Percentiles rank a stretch among this genome's conserved stretches.
These are phyloP conservation scores for Petrolisthes manimaculis DNA, from an alignment of 2,888 invertebrate species.

Conservation along the genomic window DNA sequence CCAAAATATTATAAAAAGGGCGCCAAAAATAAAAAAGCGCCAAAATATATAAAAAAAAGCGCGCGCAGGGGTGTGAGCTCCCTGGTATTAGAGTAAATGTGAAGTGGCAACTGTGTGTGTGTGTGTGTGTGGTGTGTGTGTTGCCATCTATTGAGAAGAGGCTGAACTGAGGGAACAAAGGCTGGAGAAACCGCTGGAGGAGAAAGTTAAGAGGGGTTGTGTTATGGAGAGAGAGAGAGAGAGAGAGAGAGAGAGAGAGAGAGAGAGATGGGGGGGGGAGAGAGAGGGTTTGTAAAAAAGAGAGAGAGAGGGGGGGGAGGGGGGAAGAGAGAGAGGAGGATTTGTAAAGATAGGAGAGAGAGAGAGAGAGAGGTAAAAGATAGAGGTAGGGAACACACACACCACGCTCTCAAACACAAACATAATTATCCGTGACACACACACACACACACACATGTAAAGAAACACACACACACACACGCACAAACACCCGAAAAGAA, in stretches of 20 bases:
- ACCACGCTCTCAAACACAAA: no score
- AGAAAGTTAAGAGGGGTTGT: neutral
- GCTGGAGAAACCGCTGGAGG: neutral
- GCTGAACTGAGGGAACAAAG: neutral
- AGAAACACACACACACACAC: constrained; percentile 17
- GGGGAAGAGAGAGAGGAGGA: no score
- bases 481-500: neutral
- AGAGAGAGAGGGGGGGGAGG: no score
- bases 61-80: neutral
- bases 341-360: neutral
- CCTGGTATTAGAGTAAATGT: neutral
- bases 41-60: neutral
- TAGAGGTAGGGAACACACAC: neutral
- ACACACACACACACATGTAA: constrained; percentile 23
- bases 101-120: constrained; percentile 2
- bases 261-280: no score
- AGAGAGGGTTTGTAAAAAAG: no score
- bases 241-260: neutral
- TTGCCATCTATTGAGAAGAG: neutral
- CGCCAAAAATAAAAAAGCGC: neutral
- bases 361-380: no score
- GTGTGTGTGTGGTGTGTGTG: constrained; percentile 17
- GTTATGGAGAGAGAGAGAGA: neutral
- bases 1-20: neutral
- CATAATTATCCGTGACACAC: no score